Base-by-base conservation (phyloP, 2,888 invertebrate species). In the Drosophila paranaensis region DNA sequence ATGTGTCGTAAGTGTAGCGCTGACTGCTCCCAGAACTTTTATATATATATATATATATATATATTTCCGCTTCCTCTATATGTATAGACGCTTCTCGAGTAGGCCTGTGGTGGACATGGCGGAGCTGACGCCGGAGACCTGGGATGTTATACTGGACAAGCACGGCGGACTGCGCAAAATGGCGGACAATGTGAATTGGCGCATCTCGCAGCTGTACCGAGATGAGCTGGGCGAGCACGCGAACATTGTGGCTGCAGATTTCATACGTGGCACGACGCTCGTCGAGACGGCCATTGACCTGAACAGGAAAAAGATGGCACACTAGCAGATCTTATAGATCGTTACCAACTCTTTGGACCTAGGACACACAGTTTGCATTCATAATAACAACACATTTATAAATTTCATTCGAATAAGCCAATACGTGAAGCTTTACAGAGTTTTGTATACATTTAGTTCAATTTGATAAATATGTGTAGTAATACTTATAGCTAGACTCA, bases 211-310 rank as follows among this genome's bases (percentile, higher is more conserved):
- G 63, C 95, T 95, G 93, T 93, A 93, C 71, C 87, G 90, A 5
- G 94, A 94, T 51, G 90, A 91, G 56, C 93, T 94, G 93, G 93
- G 94, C 13, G 85, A 90, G 25, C 92, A 92, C 55, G 94, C 94
- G 2, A 95, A 95, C 86, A 94, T 95, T 69, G 95, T 95, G 13
- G 95, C 95, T 2, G 94, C 94, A 0, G 95, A 95, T 91, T 95
- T 94, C 82, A 94, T 95, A 75, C 92, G 95, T 42, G 94, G 94
- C 14, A 95, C 95, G 37, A 94, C 94, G 69, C 91, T 95, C 40
- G 93, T 95, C 57, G 94, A 95, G 37, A 90, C 90, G 39, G 92
- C 93, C 14, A 83, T 93, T 3, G 91, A 92, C 51, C 88, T 89
- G 75, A 93, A 93, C 82, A 79, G 71, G 42, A 90, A 88, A 53